Evolutionary conservation across 2,888 invertebrate species (phyloP), one percentile per base, ranked within the genome.

Genomic region (Coelinius sp.): DNA sequence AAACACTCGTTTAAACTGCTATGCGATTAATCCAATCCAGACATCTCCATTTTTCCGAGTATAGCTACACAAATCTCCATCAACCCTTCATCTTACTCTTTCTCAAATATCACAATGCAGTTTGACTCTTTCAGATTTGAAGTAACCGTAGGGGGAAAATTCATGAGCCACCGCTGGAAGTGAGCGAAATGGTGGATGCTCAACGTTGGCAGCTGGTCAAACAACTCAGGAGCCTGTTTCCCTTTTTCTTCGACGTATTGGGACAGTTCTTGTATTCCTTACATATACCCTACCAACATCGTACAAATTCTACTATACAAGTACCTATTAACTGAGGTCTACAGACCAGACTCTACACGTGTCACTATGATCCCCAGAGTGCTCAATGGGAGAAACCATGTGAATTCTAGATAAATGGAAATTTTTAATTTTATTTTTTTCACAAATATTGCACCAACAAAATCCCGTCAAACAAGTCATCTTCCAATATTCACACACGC

Each of bases 181-280:
- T 46, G 25, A 70, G 31, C 44, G 46, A 71, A 22, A 65, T 53
- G 67, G 62, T 66, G 71, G 64, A 56, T 52, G 70, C 73, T 70
- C 73, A 74, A 75, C n/a, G 62, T 77, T 72, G 73, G 80, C 82
- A 82, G 81, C 82, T 82, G 82, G 82, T 82, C 81, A 82, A 82
- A 82, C 82, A 82, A 81, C 82, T 82, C 78, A 74, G 75, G 76
- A 82, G 82, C 80, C 81, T 80, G 82, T 79, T 56, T 80, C 78
- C 78, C 75, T 68, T 80, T 76, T 81, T 78, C 73, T 74, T 70
- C 22, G 65, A 63, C 56, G 56, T 69, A 52, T 73, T 68, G 52
- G 63, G 68, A 71, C 44, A 56, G 44, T 63, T 71, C 75, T 66
- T 66, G 69, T 70, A 71, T 73, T 46, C 44, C 44, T 5, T 14